A percentile compares a stretch with the other conserved stretches of the same genome.
phyloP scores from a whole-genome alignment of 2,888 invertebrate species.

The Diplolepis rosae region DNA sequence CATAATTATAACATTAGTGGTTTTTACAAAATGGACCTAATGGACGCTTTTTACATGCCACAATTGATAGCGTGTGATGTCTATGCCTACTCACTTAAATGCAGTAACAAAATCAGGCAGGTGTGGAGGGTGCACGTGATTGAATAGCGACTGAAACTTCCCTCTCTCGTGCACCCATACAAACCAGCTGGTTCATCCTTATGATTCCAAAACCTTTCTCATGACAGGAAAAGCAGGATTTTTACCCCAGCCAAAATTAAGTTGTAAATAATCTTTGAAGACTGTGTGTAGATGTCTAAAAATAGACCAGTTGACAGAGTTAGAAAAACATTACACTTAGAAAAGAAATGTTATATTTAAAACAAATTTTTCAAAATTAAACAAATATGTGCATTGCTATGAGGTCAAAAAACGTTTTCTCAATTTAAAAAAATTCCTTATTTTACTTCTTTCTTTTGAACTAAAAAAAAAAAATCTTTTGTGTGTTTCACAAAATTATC shows the following conservation, averaged over 20 bases:
- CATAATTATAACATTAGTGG: neutral
- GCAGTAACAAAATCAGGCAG: slow-evolving; percentile 28
- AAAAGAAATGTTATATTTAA: too few species aligned
- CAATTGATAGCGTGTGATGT: neutral
- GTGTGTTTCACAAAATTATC: too few species aligned
- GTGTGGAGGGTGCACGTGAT: slow-evolving; percentile 27
- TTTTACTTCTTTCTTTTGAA: too few species aligned
- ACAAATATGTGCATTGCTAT: too few species aligned
- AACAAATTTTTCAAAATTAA: too few species aligned
- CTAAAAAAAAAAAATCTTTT: too few species aligned
- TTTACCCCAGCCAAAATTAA: neutral
- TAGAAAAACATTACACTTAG: too few species aligned
- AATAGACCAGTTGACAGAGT: too few species aligned
- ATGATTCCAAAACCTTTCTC: slow-evolving; percentile 5
- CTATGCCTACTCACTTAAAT: slow-evolving; percentile 19
- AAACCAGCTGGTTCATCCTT: slow-evolving; percentile 16
- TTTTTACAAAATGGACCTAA: slow-evolving; percentile 22
- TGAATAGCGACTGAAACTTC: slow-evolving; percentile 23
- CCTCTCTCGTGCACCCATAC: neutral
- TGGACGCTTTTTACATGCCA: slow-evolving; percentile 1
- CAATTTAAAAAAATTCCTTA: too few species aligned
- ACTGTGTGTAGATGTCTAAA: too few species aligned
- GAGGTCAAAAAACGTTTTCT: too few species aligned
- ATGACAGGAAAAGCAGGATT: neutral
- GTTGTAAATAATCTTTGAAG: neutral